Base-by-base conservation (phyloP, 1,140 invertebrate species). In the Lethrus apterus region DNA sequence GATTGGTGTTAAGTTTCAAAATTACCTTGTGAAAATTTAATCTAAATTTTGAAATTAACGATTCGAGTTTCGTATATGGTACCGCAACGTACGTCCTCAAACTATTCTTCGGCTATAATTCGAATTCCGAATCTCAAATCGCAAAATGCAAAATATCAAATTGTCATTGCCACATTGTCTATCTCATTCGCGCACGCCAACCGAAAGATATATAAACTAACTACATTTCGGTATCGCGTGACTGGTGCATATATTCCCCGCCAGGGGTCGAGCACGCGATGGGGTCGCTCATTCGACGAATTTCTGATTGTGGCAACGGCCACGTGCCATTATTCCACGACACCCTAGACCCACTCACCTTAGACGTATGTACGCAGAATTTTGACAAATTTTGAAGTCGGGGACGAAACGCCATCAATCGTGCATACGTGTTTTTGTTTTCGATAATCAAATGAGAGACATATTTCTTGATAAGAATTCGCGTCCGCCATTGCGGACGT, bases 231-330 rank as follows among this genome's bases (percentile, higher is more conserved):
- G 52, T 23, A 46, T 57, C 40, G 55, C 55, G 55, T 57, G 55
- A 57, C 55, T 50, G 36, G 47, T 38, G 48, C 52, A 49, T 52
- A 57, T 57, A 57, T 57, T 54, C 55, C 35, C 52, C 34, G 40
- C 45, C 52, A 48, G 44, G 32, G 41, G 38, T 35, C 48, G 50
- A 50, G 52, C 52, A 48, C 52, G 48, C 50, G 48, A 44, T 33
- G 24, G 46, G 36, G 18, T 35, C 47, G 52, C 45, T 48, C 50
- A 42, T 52, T 52, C 53, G 38, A 42, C 51, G 11, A 52, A 52
- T 55, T 55, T 57, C 55, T 52, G 55, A 57, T 57, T 57, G 52
- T 55, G 55, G 54, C 50, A 55, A 50, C n/a, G 52, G 52, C 55
- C 55, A 57, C 55, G 55, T 57, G 55, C 55, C 55, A 57, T 57